A percentile compares a stretch with the other conserved stretches of the same genome.
Evolutionary conservation across 2,888 invertebrate genomes (phyloP).

Genomic region (Luperina testacea): DNA sequence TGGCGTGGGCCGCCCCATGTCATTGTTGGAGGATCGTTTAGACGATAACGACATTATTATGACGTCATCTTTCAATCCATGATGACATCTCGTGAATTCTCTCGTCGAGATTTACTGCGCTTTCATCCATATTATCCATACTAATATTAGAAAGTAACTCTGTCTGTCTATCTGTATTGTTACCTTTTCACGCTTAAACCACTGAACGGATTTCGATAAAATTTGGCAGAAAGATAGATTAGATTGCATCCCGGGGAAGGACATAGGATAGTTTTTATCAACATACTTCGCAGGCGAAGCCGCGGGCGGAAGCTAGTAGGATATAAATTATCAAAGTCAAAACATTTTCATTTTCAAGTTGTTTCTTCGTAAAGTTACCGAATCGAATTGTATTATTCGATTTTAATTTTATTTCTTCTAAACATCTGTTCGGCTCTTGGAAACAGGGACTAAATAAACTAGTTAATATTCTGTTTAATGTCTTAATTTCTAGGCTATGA

Average conservation of each 20-base stretch:
- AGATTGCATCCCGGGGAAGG: no score
- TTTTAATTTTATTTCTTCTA: slow-evolving; percentile 1
- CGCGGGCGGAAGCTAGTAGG: neutral
- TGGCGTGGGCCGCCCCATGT: slow-evolving; percentile 64
- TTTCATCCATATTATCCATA: slow-evolving; percentile 21
- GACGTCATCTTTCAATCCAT: slow-evolving; percentile 53
- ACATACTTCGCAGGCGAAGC: no score
- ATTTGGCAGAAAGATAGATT: no score
- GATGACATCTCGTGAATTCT: slow-evolving; percentile 43
- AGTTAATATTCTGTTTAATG: slow-evolving; percentile 8
- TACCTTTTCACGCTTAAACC: no score
- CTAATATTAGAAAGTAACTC: no score
- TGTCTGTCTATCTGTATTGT: no score
- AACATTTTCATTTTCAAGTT: neutral
- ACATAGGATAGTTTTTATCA: no score
- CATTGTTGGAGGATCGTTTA: slow-evolving; percentile 61
- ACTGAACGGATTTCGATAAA: no score
- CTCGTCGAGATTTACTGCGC: slow-evolving; percentile 37
- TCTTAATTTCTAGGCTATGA: slow-evolving; percentile 15
- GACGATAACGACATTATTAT: slow-evolving; percentile 57
- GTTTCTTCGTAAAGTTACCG: neutral
- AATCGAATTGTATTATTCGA: neutral
- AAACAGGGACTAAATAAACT: slow-evolving; percentile 8
- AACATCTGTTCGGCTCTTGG: slow-evolving; percentile 8
- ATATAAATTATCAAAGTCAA: slow-evolving; percentile 17